Evolutionary conservation across 2,797 vertebrate genomes (phyloP).

Genomic region (Xyrichtys novacula): DNA sequence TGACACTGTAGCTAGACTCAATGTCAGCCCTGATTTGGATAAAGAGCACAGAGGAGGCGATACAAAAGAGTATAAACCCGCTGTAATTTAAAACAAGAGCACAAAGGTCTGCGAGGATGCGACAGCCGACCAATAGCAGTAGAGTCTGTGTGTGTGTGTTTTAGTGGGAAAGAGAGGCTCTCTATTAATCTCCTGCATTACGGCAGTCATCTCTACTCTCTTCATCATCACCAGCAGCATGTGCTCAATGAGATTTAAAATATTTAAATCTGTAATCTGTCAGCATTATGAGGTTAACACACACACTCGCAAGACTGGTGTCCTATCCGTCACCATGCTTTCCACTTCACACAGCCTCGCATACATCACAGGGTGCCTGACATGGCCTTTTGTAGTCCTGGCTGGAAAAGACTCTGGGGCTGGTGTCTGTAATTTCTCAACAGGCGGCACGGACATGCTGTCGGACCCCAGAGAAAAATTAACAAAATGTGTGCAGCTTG

Average conservation of each 20-base stretch:
- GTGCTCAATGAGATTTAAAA: conserved; percentile 83
- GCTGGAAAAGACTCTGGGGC: conserved; percentile 70
- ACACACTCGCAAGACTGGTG: conserved; percentile 67
- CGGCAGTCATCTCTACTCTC: conserved; percentile 80
- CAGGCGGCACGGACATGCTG: conserved; percentile 64
- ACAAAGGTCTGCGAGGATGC: conserved; percentile 28
- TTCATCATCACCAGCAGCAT: conserved; percentile 80
- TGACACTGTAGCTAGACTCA: conserved; percentile 19
- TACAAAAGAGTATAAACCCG: conserved; percentile 7
- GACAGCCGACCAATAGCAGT: conserved; percentile 26
- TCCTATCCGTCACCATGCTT: conserved; percentile 77
- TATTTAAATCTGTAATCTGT: conserved; percentile 88
- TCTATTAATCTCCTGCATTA: conserved; percentile 82
- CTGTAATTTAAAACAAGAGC: conserved; percentile 22
- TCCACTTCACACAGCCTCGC: conserved; percentile 66
- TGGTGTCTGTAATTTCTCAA: conserved; percentile 77
- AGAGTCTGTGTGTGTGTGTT: conserved; percentile 34
- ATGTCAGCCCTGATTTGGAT: conserved; percentile 43
- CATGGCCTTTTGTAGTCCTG: conserved; percentile 69
- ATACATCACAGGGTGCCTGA: conserved; percentile 72
- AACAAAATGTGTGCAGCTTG: conserved; percentile 52
- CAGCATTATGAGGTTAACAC: conserved; percentile 82
- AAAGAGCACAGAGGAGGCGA: conserved; percentile 1
- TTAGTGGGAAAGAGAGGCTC: conserved; percentile 47
- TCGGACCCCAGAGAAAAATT: conserved; percentile 77